Evolutionary conservation across 2,113 vertebrate genomes (phyloP).

Genomic region (Todiramphus saurophagus): DNA sequence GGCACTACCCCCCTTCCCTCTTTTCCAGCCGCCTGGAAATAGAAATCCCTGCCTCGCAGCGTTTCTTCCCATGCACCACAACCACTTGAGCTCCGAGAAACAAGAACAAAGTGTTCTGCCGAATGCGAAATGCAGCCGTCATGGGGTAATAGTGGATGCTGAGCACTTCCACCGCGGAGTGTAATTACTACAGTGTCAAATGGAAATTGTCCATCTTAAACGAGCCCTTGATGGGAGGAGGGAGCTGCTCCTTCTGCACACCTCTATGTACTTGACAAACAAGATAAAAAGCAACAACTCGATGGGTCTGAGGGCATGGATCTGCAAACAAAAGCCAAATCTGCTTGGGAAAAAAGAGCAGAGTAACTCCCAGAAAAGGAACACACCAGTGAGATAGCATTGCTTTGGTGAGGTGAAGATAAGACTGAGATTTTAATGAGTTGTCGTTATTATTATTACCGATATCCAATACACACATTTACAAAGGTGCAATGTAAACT

Average conservation of each 20-base stretch:
- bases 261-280: conserved; percentile 29
- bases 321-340: conserved; percentile 69
- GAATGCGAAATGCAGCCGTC: conserved; percentile 31
- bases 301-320: conserved; percentile 49
- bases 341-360: conserved; percentile 3
- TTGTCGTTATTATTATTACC: not conserved
- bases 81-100: conserved; percentile 52
- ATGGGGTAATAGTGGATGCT: conserved; percentile 58
- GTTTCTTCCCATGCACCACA: conserved; percentile 32
- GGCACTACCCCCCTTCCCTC: conserved; percentile 28
- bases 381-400: not conserved
- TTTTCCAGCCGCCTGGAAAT: conserved; percentile 10
- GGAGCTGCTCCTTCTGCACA: not conserved
- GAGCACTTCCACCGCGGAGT: conserved; percentile 24
- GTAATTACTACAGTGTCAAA: conserved; percentile 56
- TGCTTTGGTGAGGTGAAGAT: not conserved
- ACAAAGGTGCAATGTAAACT: not conserved
- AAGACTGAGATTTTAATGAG: not conserved
- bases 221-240: not conserved
- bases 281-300: conserved; percentile 65
- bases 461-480: not conserved
- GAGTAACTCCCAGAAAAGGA: not conserved
- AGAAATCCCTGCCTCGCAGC: conserved; percentile 62
- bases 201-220: conserved; percentile 59
- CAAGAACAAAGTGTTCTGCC: conserved; percentile 42